phyloP scores from a whole-genome alignment of 2,113 vertebrate species.

The Raja brachyura region DNA sequence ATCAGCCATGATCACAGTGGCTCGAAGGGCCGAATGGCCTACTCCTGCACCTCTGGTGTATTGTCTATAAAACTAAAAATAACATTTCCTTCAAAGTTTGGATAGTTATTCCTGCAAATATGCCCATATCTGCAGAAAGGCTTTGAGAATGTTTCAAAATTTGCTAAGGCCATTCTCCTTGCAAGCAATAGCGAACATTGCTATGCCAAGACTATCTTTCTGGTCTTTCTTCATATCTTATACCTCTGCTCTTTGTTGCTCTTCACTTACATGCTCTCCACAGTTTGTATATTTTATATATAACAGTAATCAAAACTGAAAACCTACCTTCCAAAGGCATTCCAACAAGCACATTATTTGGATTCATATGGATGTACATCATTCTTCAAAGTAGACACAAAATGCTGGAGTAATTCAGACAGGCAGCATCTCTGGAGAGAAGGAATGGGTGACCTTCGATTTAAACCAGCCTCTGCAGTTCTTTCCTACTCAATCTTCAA shows the following conservation, averaged over 20 bases:
- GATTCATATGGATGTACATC: not conserved
- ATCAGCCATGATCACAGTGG: too few relatives aligned
- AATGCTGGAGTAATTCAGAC: too few relatives aligned
- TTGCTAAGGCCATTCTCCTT: not conserved
- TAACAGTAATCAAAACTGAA: not conserved
- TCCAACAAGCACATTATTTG: not conserved
- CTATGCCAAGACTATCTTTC: not conserved
- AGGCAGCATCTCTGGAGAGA: too few relatives aligned
- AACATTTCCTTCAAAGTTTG: not conserved
- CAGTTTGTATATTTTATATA: not conserved
- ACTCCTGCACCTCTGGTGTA: too few relatives aligned
- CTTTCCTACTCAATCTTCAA: too few relatives aligned
- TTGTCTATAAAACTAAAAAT: not conserved
- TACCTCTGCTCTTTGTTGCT: not conserved
- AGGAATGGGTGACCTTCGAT: too few relatives aligned
- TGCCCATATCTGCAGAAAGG: not conserved
- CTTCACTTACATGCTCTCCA: not conserved
- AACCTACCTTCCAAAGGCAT: not conserved
- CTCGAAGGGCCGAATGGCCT: too few relatives aligned
- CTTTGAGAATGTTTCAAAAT: not conserved
- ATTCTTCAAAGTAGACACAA: not conserved
- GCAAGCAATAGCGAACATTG: not conserved
- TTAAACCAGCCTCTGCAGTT: too few relatives aligned
- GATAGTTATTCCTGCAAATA: not conserved
- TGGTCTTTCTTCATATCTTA: not conserved